These are phyloP conservation scores for Phyllotis vaccarum DNA, from an alignment of 2,797 vertebrate species.

Conservation along the genomic window DNA sequence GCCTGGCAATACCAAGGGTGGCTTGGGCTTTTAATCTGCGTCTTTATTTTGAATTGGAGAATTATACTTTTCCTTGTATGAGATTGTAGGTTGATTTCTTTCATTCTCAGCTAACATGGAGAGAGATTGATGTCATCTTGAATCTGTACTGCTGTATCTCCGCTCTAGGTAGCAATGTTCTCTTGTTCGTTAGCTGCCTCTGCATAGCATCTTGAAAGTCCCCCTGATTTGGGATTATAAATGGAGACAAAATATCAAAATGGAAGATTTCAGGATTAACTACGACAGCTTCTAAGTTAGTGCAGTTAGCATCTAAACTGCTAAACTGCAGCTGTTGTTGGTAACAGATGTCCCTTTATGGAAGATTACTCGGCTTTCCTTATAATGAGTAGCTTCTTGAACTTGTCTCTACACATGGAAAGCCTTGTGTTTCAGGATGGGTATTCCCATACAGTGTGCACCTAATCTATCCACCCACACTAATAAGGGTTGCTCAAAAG, in stretches of 20 bases:
- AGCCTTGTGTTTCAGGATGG: not conserved
- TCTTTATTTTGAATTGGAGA: slow-evolving; percentile 74
- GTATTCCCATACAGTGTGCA: not conserved
- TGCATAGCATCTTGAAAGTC: not conserved
- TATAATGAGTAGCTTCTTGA: not conserved
- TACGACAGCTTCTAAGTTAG: not conserved
- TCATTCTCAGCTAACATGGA: slow-evolving; percentile 1
- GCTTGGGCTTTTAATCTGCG: slow-evolving; percentile 61
- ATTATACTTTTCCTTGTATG: slow-evolving; percentile 22
- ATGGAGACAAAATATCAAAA: not conserved
- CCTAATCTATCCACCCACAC: not conserved
- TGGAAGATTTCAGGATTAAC: not conserved
- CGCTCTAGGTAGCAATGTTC: not conserved
- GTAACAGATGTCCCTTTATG: not conserved
- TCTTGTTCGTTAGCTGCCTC: not conserved
- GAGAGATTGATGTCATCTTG: slow-evolving; percentile 65
- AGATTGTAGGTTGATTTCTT: not conserved
- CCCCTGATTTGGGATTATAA: not conserved
- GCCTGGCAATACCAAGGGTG: not conserved
- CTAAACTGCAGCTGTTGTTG: not conserved
- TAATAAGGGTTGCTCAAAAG: slow-evolving; percentile 32
- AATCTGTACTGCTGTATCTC: slow-evolving; percentile 21
- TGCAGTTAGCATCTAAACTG: not conserved
- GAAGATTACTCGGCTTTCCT: not conserved
- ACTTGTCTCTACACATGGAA: not conserved